phyloP scores from a whole-genome alignment of 2,113 vertebrate genomes.

The Caranx melampygus region DNA sequence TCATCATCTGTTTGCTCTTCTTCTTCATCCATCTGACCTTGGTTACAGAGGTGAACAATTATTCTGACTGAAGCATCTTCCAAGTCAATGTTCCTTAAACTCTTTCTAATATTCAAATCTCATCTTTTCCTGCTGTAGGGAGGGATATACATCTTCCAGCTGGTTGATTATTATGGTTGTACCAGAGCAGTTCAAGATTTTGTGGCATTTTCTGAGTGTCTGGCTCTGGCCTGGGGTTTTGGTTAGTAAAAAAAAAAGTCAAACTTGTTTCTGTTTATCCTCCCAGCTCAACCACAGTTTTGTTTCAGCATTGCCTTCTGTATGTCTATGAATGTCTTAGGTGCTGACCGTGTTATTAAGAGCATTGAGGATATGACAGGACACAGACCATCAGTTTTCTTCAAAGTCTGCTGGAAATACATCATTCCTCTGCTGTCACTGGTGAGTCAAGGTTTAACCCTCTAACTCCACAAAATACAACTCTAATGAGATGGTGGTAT shows the following conservation, averaged over 20 bases:
- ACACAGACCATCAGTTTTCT: slow-evolving; percentile 37
- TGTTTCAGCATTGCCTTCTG: too few relatives aligned
- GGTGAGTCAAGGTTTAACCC: slow-evolving; percentile 42
- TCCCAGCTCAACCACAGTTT: too few relatives aligned
- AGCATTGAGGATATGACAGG: slow-evolving; percentile 63
- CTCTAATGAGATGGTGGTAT: too few relatives aligned
- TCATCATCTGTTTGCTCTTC: slow-evolving; percentile 36
- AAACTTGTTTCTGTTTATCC: too few relatives aligned
- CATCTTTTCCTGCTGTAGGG: slow-evolving; percentile 41
- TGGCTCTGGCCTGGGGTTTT: slow-evolving; percentile 70
- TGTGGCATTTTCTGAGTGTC: slow-evolving; percentile 18
- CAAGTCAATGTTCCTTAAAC: not conserved
- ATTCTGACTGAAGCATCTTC: not conserved
- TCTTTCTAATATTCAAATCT: too few relatives aligned
- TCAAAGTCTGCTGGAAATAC: slow-evolving; percentile 64
- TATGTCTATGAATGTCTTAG: too few relatives aligned
- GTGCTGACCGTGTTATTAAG: slow-evolving; percentile 32
- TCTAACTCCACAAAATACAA: too few relatives aligned
- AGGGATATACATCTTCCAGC: slow-evolving; percentile 73
- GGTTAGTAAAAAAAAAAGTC: slow-evolving; percentile 13
- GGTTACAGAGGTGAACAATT: slow-evolving; percentile 59
- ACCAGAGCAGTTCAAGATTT: slow-evolving; percentile 40
- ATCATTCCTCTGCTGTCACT: slow-evolving; percentile 56
- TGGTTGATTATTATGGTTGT: slow-evolving; percentile 69
- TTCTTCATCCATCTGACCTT: slow-evolving; percentile 53